Evolutionary conservation across 2,113 vertebrate species (phyloP).

Genomic region (Alectura lathami): DNA sequence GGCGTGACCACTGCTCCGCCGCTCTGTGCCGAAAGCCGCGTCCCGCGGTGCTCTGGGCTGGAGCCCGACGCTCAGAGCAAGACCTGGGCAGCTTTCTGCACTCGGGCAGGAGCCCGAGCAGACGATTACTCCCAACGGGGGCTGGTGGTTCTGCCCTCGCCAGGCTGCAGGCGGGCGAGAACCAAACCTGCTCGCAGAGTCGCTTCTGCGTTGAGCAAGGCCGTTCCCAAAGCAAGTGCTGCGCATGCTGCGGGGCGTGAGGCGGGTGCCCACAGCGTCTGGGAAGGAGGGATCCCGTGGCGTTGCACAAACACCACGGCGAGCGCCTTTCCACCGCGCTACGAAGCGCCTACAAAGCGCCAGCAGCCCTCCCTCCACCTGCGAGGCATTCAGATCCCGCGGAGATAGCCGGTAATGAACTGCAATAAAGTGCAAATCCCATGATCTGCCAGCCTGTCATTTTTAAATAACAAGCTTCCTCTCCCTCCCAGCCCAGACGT

Average conservation of each 20-base stretch:
- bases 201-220: neutral
- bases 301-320: neutral
- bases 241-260: neutral
- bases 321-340: neutral
- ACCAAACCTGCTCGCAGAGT: neutral
- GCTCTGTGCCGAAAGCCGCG: too few species aligned
- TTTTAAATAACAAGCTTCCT: slow-evolving; percentile 19
- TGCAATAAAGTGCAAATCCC: neutral
- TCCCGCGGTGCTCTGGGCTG: too few species aligned
- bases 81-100: too few species aligned
- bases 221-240: neutral
- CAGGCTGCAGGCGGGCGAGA: fast-evolving
- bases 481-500: neutral
- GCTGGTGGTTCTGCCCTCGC: neutral
- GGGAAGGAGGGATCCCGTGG: neutral
- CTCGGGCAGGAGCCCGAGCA: too few species aligned
- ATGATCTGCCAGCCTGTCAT: neutral
- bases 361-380: neutral
- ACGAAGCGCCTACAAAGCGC: neutral
- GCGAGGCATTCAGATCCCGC: neutral
- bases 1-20: too few species aligned
- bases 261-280: neutral
- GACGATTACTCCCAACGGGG: too few species aligned
- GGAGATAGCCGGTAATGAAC: neutral
- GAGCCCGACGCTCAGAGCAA: too few species aligned